Percentiles rank a stretch among this genome's conserved stretches.
Evolutionary conservation across 1,140 invertebrate species (phyloP).

Genomic region (Prorops nasuta): DNA sequence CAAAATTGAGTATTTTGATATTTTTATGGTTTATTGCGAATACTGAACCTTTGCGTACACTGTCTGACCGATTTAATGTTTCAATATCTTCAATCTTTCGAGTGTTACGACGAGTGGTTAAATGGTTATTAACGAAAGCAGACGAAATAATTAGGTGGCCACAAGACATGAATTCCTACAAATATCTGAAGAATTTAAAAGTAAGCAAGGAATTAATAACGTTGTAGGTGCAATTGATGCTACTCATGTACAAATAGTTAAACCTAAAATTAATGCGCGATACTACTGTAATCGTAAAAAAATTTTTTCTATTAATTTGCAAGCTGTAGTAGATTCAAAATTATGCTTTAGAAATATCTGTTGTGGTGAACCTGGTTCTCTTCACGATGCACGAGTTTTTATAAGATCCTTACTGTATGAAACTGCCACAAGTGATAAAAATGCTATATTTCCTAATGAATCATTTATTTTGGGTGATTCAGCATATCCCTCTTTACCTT

Average conservation of each 20-base stretch:
- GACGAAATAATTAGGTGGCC: no score
- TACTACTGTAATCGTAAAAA: slow-evolving; percentile 14
- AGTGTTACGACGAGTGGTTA: no score
- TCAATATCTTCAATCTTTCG: neutral
- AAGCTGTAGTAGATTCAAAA: slow-evolving; percentile 14
- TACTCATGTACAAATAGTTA: no score
- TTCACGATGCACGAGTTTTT: slow-evolving; percentile 9
- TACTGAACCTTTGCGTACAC: neutral
- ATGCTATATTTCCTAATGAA: slow-evolving; percentile 7
- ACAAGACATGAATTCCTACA: no score
- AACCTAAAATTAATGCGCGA: no score
- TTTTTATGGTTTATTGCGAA: slow-evolving; percentile 4
- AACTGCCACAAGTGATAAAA: no score
- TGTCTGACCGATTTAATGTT: neutral
- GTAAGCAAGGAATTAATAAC: neutral
- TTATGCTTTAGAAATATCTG: slow-evolving; percentile 11
- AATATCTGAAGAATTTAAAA: no score
- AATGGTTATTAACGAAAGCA: no score
- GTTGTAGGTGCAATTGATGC: no score
- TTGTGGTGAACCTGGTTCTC: no score
- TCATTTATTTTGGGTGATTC: no score
- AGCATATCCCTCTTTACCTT: no score
- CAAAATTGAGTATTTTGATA: neutral
- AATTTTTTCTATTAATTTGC: slow-evolving; percentile 17
- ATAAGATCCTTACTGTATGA: slow-evolving; percentile 10